Conservation (phyloP, 2,888 invertebrate species). For the Idaea dimidiata region DNA sequence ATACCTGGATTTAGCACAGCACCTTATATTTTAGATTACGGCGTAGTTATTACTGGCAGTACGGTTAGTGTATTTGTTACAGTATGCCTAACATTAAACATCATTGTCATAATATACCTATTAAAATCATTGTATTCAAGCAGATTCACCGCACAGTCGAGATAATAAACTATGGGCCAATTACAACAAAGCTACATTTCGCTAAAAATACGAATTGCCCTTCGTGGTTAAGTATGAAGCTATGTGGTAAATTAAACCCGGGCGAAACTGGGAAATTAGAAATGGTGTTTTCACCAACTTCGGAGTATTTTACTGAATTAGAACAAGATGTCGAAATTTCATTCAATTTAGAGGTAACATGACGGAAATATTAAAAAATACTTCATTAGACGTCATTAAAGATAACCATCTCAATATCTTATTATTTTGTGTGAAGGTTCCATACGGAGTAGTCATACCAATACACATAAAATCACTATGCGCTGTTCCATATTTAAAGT, state of each 20-base stretch:
- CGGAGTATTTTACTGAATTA: conserved; percentile 58
- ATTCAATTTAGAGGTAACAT: conserved; percentile 71
- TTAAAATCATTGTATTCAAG: background rate
- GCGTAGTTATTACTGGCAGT: conserved; percentile 75
- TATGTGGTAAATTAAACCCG: conserved; percentile 65
- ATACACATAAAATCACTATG: conserved; percentile 78
- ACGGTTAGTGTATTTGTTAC: conserved; percentile 42
- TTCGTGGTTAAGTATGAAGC: conserved; percentile 55
- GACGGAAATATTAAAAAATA: background rate
- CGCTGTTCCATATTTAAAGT: conserved; percentile 78
- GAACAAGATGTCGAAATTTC: conserved; percentile 64
- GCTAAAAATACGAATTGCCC: conserved; percentile 56
- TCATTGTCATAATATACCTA: background rate
- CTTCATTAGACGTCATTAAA: background rate
- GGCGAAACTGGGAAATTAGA: conserved; percentile 74
- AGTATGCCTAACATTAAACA: conserved; percentile 3
- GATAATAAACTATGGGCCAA: conserved; percentile 80
- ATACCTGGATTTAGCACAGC: conserved; percentile 74
- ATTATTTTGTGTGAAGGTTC: conserved; percentile 57
- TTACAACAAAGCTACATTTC: conserved; percentile 64
- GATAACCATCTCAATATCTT: conserved; percentile 4
- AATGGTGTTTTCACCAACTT: conserved; percentile 75
- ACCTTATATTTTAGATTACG: conserved; percentile 80
- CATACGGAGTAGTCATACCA: conserved; percentile 81
- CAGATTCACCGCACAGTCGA: conserved; percentile 67